phyloP scores from a whole-genome alignment of 2,113 vertebrate species.

The Thomomys bottae region DNA sequence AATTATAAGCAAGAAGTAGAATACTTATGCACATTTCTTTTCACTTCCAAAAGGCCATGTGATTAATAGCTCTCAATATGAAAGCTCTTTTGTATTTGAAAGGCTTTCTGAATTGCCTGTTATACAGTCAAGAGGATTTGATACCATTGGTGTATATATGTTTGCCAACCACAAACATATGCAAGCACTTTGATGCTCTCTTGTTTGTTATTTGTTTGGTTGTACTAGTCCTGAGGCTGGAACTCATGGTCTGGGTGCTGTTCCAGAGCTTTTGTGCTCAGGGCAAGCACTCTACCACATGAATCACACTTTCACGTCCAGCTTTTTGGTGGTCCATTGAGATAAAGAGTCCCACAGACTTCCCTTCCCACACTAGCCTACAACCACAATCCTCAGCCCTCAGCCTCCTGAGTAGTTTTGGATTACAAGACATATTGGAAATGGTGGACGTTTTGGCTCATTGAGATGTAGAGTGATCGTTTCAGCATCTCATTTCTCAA shows the following conservation, averaged over 20 bases:
- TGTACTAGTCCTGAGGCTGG: too few species aligned
- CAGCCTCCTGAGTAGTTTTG: too few species aligned
- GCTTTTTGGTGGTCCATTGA: too few species aligned
- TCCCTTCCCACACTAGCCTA: too few species aligned
- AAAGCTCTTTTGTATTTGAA: not conserved
- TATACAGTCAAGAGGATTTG: not conserved
- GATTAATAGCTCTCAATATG: not conserved
- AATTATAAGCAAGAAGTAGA: conserved; percentile 11
- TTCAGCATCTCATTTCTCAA: not conserved
- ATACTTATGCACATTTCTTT: not conserved
- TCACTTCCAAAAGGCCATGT: not conserved
- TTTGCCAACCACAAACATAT: conserved; percentile 29
- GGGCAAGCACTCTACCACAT: too few species aligned
- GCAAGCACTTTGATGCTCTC: not conserved
- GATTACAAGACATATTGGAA: not conserved
- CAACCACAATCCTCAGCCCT: too few species aligned
- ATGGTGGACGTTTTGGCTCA: not conserved
- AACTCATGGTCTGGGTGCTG: too few species aligned
- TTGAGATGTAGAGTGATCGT: not conserved
- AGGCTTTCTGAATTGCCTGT: not conserved
- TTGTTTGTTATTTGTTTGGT: too few species aligned
- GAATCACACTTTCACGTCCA: too few species aligned
- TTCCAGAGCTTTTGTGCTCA: too few species aligned
- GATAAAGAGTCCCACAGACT: too few species aligned
- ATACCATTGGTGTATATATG: not conserved